A percentile compares a stretch with the other conserved stretches of the same genome.
phyloP scores from a whole-genome alignment of 2,113 vertebrate species.

The Phylloscopus trochilus region DNA sequence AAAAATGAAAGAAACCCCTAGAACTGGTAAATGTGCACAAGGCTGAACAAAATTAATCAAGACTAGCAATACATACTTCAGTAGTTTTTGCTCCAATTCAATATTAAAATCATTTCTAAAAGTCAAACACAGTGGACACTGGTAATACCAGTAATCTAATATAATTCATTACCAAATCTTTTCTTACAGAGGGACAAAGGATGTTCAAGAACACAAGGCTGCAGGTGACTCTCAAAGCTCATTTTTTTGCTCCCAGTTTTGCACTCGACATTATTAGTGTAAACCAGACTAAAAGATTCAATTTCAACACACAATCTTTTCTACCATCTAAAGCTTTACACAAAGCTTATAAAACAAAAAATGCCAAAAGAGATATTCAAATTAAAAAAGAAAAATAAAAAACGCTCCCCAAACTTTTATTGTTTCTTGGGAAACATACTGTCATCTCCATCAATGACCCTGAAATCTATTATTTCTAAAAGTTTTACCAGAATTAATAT shows the following conservation, averaged over 20 bases:
- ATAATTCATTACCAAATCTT: not conserved
- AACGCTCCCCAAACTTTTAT: not conserved
- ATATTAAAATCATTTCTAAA: not conserved
- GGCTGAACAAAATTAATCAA: not conserved
- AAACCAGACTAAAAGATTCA: not conserved
- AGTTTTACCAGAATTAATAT: conserved; percentile 34
- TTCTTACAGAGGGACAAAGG: not conserved
- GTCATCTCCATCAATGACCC: conserved; percentile 9
- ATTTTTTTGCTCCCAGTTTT: not conserved
- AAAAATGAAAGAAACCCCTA: not conserved
- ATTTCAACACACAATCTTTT: not conserved
- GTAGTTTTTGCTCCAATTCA: not conserved
- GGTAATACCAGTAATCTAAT: not conserved
- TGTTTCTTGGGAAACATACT: conserved; percentile 11
- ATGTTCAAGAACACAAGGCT: not conserved
- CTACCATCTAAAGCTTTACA: not conserved
- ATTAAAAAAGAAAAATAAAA: not conserved
- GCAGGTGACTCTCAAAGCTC: not conserved
- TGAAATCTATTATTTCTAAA: conserved; percentile 43
- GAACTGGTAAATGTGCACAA: not conserved
- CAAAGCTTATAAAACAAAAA: not conserved
- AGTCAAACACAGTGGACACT: not conserved
- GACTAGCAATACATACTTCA: not conserved
- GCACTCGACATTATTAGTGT: not conserved
- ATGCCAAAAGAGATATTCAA: not conserved